Evolutionary conservation across 2,113 vertebrate genomes (phyloP).

Genomic region (Corapipo altera): DNA sequence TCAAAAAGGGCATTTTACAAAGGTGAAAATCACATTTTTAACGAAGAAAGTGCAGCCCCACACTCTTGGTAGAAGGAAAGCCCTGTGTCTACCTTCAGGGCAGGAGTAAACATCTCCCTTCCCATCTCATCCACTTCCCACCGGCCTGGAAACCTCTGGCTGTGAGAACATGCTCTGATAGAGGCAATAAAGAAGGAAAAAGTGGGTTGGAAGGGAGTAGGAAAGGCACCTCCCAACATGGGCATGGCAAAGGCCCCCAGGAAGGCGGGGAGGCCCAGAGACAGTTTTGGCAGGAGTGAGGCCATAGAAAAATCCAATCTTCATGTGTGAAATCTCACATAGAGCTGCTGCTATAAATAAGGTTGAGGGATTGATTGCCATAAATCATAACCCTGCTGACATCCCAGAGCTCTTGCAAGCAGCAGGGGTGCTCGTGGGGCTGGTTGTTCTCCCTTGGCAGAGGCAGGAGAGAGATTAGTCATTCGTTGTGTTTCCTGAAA

Average conservation of each 20-base stretch:
- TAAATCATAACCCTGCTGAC: slow-evolving; percentile 42
- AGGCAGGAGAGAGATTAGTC: slow-evolving; percentile 16
- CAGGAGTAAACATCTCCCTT: not conserved
- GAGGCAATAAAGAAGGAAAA: not conserved
- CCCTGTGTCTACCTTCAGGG: not conserved
- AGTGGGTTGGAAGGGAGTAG: not conserved
- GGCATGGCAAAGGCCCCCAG: not conserved
- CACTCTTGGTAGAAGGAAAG: not conserved
- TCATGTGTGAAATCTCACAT: not conserved
- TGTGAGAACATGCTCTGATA: not conserved
- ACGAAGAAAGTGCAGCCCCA: not conserved
- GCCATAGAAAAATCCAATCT: not conserved
- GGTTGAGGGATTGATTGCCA: not conserved
- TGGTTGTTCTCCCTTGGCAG: slow-evolving; percentile 44
- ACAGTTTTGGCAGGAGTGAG: not conserved
- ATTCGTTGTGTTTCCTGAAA: not conserved
- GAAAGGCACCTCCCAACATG: not conserved
- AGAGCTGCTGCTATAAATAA: slow-evolving; percentile 25
- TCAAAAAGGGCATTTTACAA: not conserved
- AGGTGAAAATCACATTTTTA: not conserved
- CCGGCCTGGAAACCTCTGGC: not conserved
- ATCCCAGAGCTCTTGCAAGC: not conserved
- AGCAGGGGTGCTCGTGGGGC: slow-evolving; percentile 17
- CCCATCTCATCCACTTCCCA: not conserved
- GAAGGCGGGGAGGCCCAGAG: not conserved